Evolutionary conservation across 1,140 invertebrate species (phyloP).

Genomic region (Chelonus insularis): DNA sequence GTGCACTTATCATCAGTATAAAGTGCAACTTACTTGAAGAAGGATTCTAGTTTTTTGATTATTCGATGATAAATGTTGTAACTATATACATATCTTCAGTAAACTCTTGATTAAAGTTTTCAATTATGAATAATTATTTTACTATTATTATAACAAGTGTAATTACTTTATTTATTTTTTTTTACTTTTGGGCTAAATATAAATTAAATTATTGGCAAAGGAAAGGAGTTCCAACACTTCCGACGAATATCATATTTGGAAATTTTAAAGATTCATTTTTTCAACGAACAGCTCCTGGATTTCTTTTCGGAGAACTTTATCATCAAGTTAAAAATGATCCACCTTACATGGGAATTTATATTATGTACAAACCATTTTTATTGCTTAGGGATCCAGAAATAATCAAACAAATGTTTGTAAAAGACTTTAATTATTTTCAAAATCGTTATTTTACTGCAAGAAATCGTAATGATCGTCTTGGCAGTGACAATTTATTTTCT

Average conservation of each 20-base stretch:
- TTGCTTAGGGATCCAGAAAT: slow-evolving; percentile 40
- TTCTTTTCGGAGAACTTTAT: slow-evolving; percentile 49
- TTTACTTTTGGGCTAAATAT: slow-evolving; percentile 33
- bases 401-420: slow-evolving; percentile 54
- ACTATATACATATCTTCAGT: too few species aligned
- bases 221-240: slow-evolving; percentile 29
- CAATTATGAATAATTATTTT: not conserved
- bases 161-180: not conserved
- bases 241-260: slow-evolving; percentile 35
- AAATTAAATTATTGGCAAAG: slow-evolving; percentile 36
- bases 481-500: slow-evolving; percentile 47
- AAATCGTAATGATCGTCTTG: slow-evolving; percentile 41
- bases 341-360: slow-evolving; percentile 43
- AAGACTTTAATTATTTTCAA: slow-evolving; percentile 60
- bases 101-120: too few species aligned
- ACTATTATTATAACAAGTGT: not conserved
- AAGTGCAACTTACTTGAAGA: too few species aligned
- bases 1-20: too few species aligned
- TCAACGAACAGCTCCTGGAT: slow-evolving; percentile 43
- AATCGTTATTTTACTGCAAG: slow-evolving; percentile 50
- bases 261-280: slow-evolving; percentile 39
- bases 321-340: slow-evolving; percentile 27
- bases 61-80: too few species aligned
- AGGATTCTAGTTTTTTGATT: too few species aligned
- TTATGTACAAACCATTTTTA: slow-evolving; percentile 45